Evolutionary conservation across 2,888 invertebrate genomes (phyloP), one percentile per base, ranked within the genome.

Genomic region (Hydraecia micacea): DNA sequence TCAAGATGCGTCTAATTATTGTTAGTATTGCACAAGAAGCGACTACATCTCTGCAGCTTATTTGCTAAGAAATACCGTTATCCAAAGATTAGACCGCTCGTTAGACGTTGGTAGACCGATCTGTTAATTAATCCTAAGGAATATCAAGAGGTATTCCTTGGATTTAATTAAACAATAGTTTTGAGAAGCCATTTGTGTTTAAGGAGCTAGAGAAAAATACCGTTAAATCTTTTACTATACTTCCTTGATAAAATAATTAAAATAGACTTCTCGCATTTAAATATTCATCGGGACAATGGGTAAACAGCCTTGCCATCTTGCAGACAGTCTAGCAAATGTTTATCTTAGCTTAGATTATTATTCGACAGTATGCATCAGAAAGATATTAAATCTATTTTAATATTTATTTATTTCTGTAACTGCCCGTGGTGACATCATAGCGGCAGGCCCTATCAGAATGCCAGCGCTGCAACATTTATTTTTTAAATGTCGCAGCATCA

Each of bases 61-160:
- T 36, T 55, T 15, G 1, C 42, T 25, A 21, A 65, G 77, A 46
- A 77, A 65, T 32, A 36, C 15, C 18, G 15, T 46, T 65, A n/a
- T 18, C 32, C 18, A 9, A 63, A 77, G 9, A 32, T 15, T 8
- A 55, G 3, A 55, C 77, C 65, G 21, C 76, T 65, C 42, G 77
- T 65, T 55, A 76, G 39, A 39, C 75, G 11, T 62, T 25, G 25
- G 28, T 39, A 74, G 52, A 76, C 76, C 21, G 7, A 76, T 32
- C 32, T n/a, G 63, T 32, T 77, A 65, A 55, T 77, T 76, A 76
- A 65, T 76, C 15, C n/a, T 76, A 21, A 3, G 32, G 32, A 46
- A 76, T 77, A 21, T n/a, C 52, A 21, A 46, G 32, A 21, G 2
- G 52, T 15, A 42, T 76, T 76, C 5, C 32, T 55, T 21, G 0